Evolutionary conservation across 2,888 invertebrate genomes (phyloP), one percentile per base, ranked within the genome.

Genomic region (Pristionchus fissidentatus): DNA sequence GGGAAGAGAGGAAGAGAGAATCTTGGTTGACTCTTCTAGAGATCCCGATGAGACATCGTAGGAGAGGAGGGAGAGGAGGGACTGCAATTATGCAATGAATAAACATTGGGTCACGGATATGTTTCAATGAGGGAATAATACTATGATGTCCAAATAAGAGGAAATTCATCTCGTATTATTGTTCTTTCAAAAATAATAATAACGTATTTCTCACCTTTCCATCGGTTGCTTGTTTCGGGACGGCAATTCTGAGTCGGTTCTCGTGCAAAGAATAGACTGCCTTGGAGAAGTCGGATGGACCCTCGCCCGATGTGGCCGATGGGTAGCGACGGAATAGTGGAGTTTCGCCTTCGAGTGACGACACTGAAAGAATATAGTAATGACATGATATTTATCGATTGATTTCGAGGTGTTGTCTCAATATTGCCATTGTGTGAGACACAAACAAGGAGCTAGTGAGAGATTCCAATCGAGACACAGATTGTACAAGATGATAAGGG

Each of bases 1-100:
- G 38, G 66, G 66, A 66, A 66, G 66, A 38, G 66, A 22, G 38
- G 66, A 66, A 66, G 66, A 66, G 5, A 66, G 66, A 22, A 66
- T 35, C n/a, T 38, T 35, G 29, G 66, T 5, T 22, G 66, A n/a
- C n/a, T n/a, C n/a, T n/a, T n/a, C n/a, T n/a, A n/a, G n/a, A n/a
- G n/a, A n/a, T n/a, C n/a, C n/a, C n/a, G n/a, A n/a, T n/a, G n/a
- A 38, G 38, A 66, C 22, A 22, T 38, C 66, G 66, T 22, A 66
- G 5, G 66, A 5, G 66, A 66, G 66, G 35, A 66, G 35, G 66
- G 66, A 66, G 38, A 66, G 66, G 22, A 32, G 38, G 7, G 66
- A 38, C 66, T 66, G 66, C 19, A n/a, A n/a, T n/a, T n/a, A n/a
- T n/a, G n/a, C n/a, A n/a, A n/a, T n/a, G n/a, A n/a, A n/a, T n/a